phyloP scores from a whole-genome alignment of 2,888 invertebrate species.

The Temnothorax rugatulus region DNA sequence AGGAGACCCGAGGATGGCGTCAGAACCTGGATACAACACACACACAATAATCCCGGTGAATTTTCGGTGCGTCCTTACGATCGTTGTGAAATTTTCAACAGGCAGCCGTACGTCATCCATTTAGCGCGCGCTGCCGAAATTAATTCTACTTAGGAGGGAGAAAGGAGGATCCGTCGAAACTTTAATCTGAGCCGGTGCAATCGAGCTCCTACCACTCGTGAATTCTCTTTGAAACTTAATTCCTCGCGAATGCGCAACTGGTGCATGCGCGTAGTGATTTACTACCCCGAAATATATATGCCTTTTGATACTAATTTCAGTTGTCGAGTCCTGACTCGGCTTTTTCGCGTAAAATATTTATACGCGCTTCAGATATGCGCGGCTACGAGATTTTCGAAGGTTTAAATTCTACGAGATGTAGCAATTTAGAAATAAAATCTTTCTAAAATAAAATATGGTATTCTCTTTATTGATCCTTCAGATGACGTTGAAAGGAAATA shows the following conservation, averaged over 20 bases:
- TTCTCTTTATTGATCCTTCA: background rate
- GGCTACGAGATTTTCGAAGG: background rate
- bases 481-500: background rate
- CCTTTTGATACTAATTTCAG: constrained; percentile 48
- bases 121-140: constrained; percentile 31
- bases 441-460: background rate
- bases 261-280: constrained; percentile 41
- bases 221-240: constrained; percentile 53
- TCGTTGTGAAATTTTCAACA: constrained; percentile 29
- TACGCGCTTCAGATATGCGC: background rate
- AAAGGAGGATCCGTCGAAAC: constrained; percentile 35
- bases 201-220: constrained; percentile 21
- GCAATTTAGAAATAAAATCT: constrained; percentile 14
- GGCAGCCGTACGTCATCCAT: background rate
- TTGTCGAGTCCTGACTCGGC: constrained; percentile 11
- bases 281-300: constrained; percentile 51
- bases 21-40: constrained; percentile 88
- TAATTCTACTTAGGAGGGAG: constrained; percentile 40
- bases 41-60: constrained; percentile 47
- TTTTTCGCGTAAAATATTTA: constrained; percentile 12
- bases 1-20: constrained; percentile 95
- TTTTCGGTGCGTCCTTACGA: background rate
- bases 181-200: constrained; percentile 45
- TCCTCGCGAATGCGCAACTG: constrained; percentile 51
- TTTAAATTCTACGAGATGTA: background rate